These are phyloP conservation scores for Xylocopa sonorina DNA, from an alignment of 1,140 invertebrate genomes.

Conservation along the genomic window DNA sequence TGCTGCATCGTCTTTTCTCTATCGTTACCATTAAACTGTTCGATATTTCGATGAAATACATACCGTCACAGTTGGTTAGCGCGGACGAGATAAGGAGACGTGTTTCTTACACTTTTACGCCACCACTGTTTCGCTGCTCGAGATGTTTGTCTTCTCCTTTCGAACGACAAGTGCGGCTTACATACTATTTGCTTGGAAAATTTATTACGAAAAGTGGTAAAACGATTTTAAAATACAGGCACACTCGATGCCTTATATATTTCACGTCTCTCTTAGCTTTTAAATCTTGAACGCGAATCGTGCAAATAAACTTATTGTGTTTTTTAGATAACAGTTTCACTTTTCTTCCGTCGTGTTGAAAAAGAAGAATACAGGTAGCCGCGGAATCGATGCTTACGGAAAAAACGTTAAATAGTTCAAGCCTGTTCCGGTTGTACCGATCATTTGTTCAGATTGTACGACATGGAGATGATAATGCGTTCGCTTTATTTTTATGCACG, in stretches of 20 bases:
- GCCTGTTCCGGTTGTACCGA: background rate
- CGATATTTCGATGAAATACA: background rate
- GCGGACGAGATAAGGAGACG: background rate
- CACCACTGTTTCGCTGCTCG: background rate
- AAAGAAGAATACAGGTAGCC: background rate
- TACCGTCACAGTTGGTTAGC: background rate
- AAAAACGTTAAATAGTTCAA: background rate
- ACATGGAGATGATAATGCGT: slow-evolving; percentile 9
- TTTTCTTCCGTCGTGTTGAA: background rate
- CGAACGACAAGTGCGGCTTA: background rate
- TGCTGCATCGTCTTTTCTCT: background rate
- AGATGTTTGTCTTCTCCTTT: background rate
- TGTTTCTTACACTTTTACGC: background rate
- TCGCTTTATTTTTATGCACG: background rate
- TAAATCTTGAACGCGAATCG: background rate
- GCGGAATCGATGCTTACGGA: background rate
- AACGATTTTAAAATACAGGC: background rate
- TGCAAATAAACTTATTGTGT: background rate
- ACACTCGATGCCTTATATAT: background rate
- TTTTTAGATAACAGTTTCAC: slow-evolving; percentile 1
- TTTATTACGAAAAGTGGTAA: slow-evolving; percentile 13
- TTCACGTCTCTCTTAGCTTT: background rate
- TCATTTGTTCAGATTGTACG: background rate
- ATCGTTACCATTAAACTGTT: background rate
- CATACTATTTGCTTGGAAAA: background rate